A percentile compares a stretch with the other conserved stretches of the same genome.
phyloP scores from a whole-genome alignment of 2,797 vertebrate genomes.

The Smutsia temminckii region DNA sequence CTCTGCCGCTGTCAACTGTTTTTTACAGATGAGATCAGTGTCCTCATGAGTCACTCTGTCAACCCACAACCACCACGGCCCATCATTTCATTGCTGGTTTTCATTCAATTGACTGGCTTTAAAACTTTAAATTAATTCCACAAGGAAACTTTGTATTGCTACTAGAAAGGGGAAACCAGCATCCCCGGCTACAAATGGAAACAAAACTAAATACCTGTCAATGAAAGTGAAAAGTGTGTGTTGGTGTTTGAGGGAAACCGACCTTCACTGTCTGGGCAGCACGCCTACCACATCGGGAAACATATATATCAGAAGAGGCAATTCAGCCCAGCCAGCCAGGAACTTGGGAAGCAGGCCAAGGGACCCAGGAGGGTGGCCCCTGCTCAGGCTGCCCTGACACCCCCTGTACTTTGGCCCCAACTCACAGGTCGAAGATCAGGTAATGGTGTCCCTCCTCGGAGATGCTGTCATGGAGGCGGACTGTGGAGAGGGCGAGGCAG shows the following conservation, averaged over 20 bases:
- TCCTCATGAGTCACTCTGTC: not conserved
- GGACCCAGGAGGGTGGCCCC: not conserved
- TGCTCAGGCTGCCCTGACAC: not conserved
- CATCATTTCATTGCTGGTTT: not conserved
- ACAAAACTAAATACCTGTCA: not conserved
- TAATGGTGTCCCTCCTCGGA: slow-evolving; percentile 89
- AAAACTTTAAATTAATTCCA: slow-evolving; percentile 14
- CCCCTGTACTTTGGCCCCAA: slow-evolving; percentile 35
- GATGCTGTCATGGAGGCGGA: slow-evolving; percentile 90
- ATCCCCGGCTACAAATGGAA: slow-evolving; percentile 32
- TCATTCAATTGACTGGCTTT: not conserved
- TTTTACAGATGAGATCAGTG: not conserved
- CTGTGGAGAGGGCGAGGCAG: slow-evolving; percentile 77
- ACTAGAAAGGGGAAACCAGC: not conserved
- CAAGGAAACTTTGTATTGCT: not conserved
- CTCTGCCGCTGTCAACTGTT: not conserved
- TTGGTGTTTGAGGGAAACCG: not conserved
- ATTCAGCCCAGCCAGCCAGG: not conserved
- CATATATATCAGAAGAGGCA: not conserved
- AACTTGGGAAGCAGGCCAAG: not conserved
- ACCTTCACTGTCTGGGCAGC: not conserved
- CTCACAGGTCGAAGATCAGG: slow-evolving; percentile 91
- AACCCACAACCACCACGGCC: not conserved
- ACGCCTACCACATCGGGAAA: not conserved
- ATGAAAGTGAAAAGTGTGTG: not conserved